These are phyloP conservation scores for Shinisaurus crocodilurus DNA, from an alignment of 2,113 vertebrate genomes.

Conservation along the genomic window DNA sequence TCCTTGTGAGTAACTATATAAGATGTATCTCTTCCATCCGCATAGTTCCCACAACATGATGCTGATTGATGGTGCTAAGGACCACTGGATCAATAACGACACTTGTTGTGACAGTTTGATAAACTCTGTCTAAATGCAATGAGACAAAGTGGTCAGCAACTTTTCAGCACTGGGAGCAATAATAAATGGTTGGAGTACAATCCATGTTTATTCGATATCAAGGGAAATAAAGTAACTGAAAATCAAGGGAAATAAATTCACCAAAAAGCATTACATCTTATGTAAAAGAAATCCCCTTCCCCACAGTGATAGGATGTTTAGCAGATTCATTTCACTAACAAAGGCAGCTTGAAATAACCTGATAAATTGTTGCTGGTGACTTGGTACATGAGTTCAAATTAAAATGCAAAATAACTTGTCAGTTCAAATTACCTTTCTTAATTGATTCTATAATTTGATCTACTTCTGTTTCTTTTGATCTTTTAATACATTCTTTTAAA, in stretches of 20 bases:
- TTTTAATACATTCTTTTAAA: slow-evolving; percentile 29
- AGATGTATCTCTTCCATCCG: not conserved
- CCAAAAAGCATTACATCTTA: not conserved
- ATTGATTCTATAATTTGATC: slow-evolving; percentile 13
- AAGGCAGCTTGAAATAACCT: slow-evolving; percentile 18
- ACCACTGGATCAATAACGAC: not conserved
- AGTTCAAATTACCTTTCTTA: slow-evolving; percentile 29
- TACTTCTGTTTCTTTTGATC: slow-evolving; percentile 13
- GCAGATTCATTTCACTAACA: slow-evolving; percentile 12
- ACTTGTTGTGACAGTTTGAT: not conserved
- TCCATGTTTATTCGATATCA: not conserved
- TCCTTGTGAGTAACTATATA: not conserved
- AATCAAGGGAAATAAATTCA: not conserved
- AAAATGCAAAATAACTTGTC: slow-evolving; percentile 22
- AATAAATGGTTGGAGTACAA: not conserved
- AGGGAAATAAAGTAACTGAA: not conserved
- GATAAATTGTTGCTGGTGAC: not conserved
- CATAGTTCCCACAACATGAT: not conserved
- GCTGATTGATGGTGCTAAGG: not conserved
- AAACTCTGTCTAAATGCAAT: not conserved
- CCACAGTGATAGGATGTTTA: not conserved
- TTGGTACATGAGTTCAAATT: slow-evolving; percentile 11
- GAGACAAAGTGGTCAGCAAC: not conserved
- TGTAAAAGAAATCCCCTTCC: not conserved
- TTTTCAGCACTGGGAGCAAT: not conserved